phyloP scores from a whole-genome alignment of 2,113 vertebrate species.

The Callorhinus ursinus region DNA sequence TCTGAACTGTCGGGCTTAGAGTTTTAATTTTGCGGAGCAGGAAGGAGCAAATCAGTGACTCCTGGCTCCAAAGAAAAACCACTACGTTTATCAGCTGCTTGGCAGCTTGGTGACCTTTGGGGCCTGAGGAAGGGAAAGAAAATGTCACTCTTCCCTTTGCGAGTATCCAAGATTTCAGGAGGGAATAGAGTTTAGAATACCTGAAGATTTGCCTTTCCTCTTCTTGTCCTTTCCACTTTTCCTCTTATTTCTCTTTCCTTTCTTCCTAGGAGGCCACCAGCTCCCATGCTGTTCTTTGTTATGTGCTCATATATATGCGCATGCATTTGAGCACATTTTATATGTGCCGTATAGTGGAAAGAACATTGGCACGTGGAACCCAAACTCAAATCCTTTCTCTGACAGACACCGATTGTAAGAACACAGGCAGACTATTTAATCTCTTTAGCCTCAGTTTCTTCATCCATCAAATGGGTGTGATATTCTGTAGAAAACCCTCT shows the following conservation, averaged over 20 bases:
- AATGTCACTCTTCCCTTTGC: conserved; percentile 68
- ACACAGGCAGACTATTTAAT: not conserved
- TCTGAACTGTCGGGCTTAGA: conserved; percentile 85
- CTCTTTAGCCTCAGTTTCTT: conserved; percentile 48
- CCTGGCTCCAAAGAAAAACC: conserved; percentile 84
- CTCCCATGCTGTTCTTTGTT: conserved; percentile 72
- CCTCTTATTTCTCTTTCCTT: conserved; percentile 38
- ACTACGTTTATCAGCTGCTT: conserved; percentile 86
- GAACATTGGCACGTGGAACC: not conserved
- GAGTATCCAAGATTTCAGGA: conserved; percentile 51
- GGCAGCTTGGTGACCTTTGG: conserved; percentile 85
- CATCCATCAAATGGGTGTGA: conserved; percentile 34
- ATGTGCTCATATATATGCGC: conserved; percentile 54
- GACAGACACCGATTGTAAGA: not conserved
- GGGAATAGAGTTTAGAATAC: conserved; percentile 52
- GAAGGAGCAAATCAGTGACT: conserved; percentile 89
- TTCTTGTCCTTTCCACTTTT: conserved; percentile 47
- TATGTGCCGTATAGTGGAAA: not conserved
- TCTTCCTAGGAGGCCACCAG: conserved; percentile 56
- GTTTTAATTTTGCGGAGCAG: conserved; percentile 88
- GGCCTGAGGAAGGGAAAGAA: conserved; percentile 76
- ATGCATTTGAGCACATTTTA: conserved; percentile 57
- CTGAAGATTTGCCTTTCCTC: conserved; percentile 45
- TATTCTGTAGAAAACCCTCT: not conserved
- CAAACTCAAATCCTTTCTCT: conserved; percentile 46